Evolutionary conservation across 92 coral and sea anemone species (phyloP), one percentile per base, ranked within the genome.

Genomic region (Umimayanthus kanabou): DNA sequence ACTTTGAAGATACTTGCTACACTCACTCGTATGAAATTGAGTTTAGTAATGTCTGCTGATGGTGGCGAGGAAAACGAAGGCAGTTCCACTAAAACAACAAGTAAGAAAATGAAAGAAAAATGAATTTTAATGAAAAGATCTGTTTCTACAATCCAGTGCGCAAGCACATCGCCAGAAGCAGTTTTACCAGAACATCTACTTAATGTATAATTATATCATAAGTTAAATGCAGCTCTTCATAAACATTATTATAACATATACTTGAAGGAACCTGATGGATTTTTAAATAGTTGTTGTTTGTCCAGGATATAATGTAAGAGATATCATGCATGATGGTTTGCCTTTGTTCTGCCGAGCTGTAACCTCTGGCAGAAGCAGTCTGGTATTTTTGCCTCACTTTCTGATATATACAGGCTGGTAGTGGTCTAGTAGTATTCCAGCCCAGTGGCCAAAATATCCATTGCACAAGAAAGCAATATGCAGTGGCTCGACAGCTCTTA

Each of bases 401-500:
- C 74, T 84, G 77, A 25, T 85, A 89, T 11, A 89, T 78, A 78
- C 91, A 89, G 78, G 91, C 91, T 64, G 91, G 79, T 55, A 89
- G 72, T 37, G 89, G 89, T 85, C 91, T 89, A 2, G 76, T 77
- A 45, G 55, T 77, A 50, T 85, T 77, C 89, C 89, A 89, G 5
- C 91, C 91, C 6, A 89, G 89, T 23, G 85, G 85, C 30, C 89
- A 85, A 85, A 89, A 84, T 42, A 89, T 84, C 89, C 91, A 89
- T 39, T 74, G 85, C 85, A 85, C 92, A 76, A 89, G 80, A 28
- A 85, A 85, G 84, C 85, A 80, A 85, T 89, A 89, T 61, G 88
- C 91, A 84, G 89, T 69, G 66, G 91, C 89, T 28, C 91, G 69
- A 42, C 39, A 71, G 92, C 79, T 76, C 85, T 85, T 89, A 61